Conservation (phyloP, 2,113 vertebrate species). For the Dasypus novemcinctus region DNA sequence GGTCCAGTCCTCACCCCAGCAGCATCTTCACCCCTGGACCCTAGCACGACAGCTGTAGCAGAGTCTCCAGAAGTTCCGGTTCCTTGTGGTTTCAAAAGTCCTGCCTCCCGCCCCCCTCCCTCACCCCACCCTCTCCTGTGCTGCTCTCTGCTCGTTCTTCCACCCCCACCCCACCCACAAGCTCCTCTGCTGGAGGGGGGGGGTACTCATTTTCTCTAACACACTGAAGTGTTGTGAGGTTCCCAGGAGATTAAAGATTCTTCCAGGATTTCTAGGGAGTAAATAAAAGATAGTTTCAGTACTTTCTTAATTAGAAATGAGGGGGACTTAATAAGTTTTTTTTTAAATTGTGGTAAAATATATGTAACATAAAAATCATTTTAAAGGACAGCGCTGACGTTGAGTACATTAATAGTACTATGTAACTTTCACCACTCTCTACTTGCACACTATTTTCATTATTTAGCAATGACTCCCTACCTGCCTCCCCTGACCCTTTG, state of each 20-base stretch:
- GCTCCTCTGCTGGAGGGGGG: not conserved
- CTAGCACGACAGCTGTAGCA: not conserved
- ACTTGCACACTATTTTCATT: no score
- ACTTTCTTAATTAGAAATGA: not conserved
- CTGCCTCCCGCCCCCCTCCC: not conserved
- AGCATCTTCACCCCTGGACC: not conserved
- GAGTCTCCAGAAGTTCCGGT: not conserved
- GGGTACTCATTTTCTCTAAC: not conserved
- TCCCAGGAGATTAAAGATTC: not conserved
- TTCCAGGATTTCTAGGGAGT: not conserved
- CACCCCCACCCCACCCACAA: not conserved
- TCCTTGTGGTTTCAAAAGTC: not conserved
- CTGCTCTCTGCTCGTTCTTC: no score
- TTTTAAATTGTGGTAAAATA: no score
- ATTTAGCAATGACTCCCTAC: no score
- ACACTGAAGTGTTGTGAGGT: not conserved
- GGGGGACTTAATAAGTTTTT: not conserved
- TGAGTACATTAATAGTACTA: no score
- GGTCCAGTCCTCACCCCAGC: no score
- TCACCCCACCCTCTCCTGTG: no score
- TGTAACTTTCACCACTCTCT: no score
- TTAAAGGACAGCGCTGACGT: no score
- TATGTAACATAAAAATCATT: no score
- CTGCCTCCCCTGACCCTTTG: no score
- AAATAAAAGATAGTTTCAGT: not conserved